Conservation (phyloP, 2,113 vertebrate genomes). For the Bujurquina vittata region DNA sequence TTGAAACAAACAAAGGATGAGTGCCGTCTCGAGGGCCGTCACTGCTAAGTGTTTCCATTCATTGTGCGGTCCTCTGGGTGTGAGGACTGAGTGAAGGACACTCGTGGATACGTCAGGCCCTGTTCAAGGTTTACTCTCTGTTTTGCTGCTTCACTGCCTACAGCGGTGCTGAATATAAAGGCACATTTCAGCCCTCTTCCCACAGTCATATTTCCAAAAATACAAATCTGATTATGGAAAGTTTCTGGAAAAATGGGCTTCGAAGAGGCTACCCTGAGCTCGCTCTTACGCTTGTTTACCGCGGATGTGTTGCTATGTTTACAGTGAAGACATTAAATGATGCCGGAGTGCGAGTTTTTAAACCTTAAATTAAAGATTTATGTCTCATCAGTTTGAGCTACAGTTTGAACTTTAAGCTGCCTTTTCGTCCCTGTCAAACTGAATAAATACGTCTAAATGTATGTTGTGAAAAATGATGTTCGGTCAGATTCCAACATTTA, state of each 20-base stretch:
- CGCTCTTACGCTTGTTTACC: neutral
- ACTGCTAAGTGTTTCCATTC: neutral
- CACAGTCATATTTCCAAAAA: neutral
- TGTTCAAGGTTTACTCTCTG: neutral
- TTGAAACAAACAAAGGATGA: conserved; percentile 4
- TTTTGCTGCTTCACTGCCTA: neutral
- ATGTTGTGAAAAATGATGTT: neutral
- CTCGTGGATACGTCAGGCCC: neutral
- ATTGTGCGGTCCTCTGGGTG: neutral
- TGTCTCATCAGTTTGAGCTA: neutral
- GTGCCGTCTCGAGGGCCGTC: neutral
- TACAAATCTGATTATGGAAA: neutral
- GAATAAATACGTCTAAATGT: neutral
- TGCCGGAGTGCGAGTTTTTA: neutral
- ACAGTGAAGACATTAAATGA: neutral
- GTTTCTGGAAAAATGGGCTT: neutral
- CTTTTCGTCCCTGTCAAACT: neutral
- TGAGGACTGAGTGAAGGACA: neutral
- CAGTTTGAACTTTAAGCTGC: neutral
- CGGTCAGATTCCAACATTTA: conserved; percentile 1
- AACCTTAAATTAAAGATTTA: neutral
- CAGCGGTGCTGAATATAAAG: rapidly evolving
- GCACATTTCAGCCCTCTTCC: neutral
- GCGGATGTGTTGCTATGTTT: neutral
- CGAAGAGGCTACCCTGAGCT: neutral